Evolutionary conservation across 2,113 vertebrate genomes (phyloP).

Genomic region (Triplophysa tibetana): DNA sequence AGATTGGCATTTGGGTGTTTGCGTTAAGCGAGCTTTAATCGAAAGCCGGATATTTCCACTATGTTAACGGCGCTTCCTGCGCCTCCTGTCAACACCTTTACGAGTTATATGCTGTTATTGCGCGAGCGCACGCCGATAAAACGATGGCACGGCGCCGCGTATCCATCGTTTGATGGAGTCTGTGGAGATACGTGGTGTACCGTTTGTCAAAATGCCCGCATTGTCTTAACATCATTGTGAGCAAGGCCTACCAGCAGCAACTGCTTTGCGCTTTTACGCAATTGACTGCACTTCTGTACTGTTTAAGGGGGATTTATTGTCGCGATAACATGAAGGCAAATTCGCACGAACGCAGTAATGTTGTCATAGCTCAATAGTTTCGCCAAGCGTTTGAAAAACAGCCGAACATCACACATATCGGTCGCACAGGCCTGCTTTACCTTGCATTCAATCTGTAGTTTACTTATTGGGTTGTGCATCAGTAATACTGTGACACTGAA

Average conservation of each 20-base stretch:
- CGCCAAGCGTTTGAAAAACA: neutral
- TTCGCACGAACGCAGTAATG: neutral
- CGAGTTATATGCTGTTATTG: neutral
- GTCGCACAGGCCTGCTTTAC: constrained; percentile 14
- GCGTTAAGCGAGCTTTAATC: neutral
- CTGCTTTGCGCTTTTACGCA: constrained; percentile 13
- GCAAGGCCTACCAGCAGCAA: constrained; percentile 59
- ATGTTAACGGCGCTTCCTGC: constrained; percentile 36
- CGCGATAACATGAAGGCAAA: neutral
- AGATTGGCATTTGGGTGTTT: constrained; percentile 1
- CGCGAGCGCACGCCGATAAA: neutral
- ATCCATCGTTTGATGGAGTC: constrained; percentile 25
- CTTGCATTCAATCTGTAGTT: neutral
- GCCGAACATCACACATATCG: neutral
- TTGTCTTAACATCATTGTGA: constrained; percentile 70
- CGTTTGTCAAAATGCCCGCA: constrained; percentile 76
- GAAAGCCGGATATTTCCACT: constrained; percentile 12
- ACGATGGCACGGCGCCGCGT: neutral
- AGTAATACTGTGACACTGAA: too few species aligned
- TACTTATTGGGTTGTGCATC: neutral
- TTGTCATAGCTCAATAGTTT: neutral
- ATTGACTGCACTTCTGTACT: constrained; percentile 4
- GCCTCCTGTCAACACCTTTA: constrained; percentile 46
- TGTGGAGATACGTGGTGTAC: constrained; percentile 68
- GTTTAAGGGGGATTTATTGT: neutral